Evolutionary conservation across 2,113 vertebrate species (phyloP).

Genomic region (Chaetodon trifascialis): DNA sequence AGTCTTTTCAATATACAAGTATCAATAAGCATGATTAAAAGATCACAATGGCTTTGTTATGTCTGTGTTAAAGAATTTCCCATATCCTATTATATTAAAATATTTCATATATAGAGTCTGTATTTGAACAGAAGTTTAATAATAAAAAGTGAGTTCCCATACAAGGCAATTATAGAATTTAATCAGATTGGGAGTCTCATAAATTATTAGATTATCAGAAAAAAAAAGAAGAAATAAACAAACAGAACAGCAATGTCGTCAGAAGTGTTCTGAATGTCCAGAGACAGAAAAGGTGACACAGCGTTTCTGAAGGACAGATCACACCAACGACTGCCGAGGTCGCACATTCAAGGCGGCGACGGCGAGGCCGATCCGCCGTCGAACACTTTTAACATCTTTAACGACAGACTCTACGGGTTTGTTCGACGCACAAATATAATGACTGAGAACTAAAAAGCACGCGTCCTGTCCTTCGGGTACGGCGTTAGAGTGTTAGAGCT

Average conservation of each 20-base stretch:
- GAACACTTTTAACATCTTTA: constrained; percentile 32
- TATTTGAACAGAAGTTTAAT: constrained; percentile 80
- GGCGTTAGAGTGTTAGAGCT: constrained; percentile 47
- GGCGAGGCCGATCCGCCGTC: constrained; percentile 16
- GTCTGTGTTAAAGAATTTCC: constrained; percentile 83
- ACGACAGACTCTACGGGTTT: constrained; percentile 61
- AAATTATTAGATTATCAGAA: constrained; percentile 82
- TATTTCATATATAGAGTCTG: constrained; percentile 83
- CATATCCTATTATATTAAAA: constrained; percentile 87
- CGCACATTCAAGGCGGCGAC: constrained; percentile 69
- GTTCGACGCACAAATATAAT: constrained; percentile 73
- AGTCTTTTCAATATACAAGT: constrained; percentile 84
- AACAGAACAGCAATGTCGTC: constrained; percentile 62
- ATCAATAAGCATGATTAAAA: constrained; percentile 84
- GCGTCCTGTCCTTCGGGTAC: constrained; percentile 47
- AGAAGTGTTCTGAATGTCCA: constrained; percentile 65
- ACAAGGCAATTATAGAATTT: constrained; percentile 84
- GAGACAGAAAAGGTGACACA: constrained; percentile 46
- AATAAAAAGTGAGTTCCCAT: constrained; percentile 84
- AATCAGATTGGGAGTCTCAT: constrained; percentile 82
- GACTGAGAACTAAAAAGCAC: constrained; percentile 64
- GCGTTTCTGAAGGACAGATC: constrained; percentile 52
- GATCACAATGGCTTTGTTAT: constrained; percentile 85
- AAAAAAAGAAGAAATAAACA: constrained; percentile 34
- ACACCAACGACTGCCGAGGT: constrained; percentile 52